These are phyloP conservation scores for Diploscapter pachys DNA, from an alignment of 1,140 invertebrate genomes.

Conservation along the genomic window DNA sequence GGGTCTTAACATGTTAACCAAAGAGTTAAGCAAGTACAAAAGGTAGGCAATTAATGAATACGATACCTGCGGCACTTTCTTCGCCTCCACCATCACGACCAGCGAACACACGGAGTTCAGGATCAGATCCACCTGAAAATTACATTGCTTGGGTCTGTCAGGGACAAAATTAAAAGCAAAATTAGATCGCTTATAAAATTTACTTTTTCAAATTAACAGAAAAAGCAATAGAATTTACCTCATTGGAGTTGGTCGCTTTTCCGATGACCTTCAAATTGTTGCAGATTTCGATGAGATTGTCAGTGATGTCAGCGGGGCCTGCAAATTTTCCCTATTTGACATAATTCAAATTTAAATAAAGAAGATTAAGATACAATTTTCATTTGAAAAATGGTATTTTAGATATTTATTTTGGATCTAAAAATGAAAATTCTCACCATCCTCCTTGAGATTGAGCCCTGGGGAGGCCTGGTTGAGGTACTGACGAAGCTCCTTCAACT, in stretches of 20 bases:
- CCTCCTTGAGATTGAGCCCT: constrained; percentile 17
- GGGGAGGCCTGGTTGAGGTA: constrained; percentile 18
- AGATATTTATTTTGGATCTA: background rate
- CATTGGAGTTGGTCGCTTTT: background rate
- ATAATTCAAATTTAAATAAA: background rate
- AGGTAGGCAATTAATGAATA: too few relatives aligned
- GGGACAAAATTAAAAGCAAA: background rate
- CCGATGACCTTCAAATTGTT: constrained; percentile 4
- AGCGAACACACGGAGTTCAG: constrained; percentile 32
- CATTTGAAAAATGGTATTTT: background rate
- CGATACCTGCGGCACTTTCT: constrained; percentile 1
- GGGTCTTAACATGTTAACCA: too few relatives aligned
- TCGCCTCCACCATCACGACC: constrained; percentile 18
- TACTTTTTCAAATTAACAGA: too few relatives aligned
- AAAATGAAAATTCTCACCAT: background rate
- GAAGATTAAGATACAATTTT: background rate
- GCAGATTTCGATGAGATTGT: constrained; percentile 26
- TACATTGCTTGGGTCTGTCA: background rate
- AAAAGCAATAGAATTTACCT: background rate
- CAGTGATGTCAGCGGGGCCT: constrained; percentile 8
- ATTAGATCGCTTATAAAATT: too few relatives aligned
- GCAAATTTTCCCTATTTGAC: background rate
- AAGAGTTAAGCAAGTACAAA: too few relatives aligned
- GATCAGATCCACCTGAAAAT: constrained; percentile 11
- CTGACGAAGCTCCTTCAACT: constrained; percentile 22